Percentiles rank a stretch among this genome's conserved stretches.
phyloP scores from a whole-genome alignment of 2,797 vertebrate species.

The Nyctalus aviator region DNA sequence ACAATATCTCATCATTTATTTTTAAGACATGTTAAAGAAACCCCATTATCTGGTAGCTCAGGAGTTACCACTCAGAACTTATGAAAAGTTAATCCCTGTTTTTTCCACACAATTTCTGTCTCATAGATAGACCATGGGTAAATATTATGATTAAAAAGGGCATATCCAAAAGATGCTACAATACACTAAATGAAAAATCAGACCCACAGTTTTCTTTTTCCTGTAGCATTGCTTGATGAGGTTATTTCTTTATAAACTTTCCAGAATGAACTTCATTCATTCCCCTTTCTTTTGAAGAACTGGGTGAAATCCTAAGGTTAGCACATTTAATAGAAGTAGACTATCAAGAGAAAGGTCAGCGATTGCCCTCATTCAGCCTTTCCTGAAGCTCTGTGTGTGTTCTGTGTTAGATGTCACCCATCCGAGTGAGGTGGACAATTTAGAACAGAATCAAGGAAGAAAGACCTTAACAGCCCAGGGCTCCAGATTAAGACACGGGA shows the following conservation, averaged over 20 bases:
- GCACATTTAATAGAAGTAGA: not conserved
- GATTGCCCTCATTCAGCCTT: not conserved
- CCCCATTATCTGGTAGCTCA: not conserved
- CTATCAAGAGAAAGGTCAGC: not conserved
- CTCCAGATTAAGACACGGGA: not conserved
- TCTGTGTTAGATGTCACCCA: not conserved
- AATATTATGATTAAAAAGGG: not conserved
- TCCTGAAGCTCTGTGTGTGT: not conserved
- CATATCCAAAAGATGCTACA: not conserved
- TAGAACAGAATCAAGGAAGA: not conserved
- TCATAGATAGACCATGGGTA: not conserved
- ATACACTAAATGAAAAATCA: slow-evolving; percentile 28
- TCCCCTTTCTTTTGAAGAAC: slow-evolving; percentile 32
- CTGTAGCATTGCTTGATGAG: not conserved
- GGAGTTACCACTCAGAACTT: not conserved
- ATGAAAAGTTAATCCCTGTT: not conserved
- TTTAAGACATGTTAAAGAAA: slow-evolving; percentile 17
- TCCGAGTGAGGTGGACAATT: fast-evolving
- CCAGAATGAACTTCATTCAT: not conserved
- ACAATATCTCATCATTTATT: not conserved
- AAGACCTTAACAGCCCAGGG: not conserved
- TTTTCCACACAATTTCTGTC: slow-evolving; percentile 29
- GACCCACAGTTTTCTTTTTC: not conserved
- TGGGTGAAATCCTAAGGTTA: not conserved
- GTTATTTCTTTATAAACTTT: slow-evolving; percentile 30